A percentile compares a stretch with the other conserved stretches of the same genome.
phyloP scores from a whole-genome alignment of 1,140 invertebrate genomes.

The Aphelenchoides besseyi region DNA sequence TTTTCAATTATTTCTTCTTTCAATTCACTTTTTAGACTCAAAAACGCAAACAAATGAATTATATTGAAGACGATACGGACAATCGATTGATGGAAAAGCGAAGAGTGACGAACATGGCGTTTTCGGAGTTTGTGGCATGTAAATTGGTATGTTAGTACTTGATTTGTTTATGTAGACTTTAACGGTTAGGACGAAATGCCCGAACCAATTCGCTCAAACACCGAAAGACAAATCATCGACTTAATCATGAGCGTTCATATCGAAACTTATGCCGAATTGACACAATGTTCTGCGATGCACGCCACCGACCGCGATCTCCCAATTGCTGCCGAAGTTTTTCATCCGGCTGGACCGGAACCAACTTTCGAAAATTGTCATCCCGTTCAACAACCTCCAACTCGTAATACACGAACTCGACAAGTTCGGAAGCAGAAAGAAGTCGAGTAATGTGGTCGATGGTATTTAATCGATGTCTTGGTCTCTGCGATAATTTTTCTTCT shows the following conservation, averaged over 20 bases:
- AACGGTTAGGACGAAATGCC: slow-evolving; percentile 9
- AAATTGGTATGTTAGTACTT: slow-evolving; percentile 3
- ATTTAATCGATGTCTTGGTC: too few relatives aligned
- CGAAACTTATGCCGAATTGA: slow-evolving; percentile 19
- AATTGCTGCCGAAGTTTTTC: slow-evolving; percentile 16
- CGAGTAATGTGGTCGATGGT: background rate
- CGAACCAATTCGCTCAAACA: slow-evolving; percentile 7
- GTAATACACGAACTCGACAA: background rate
- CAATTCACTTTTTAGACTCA: background rate
- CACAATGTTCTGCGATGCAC: background rate
- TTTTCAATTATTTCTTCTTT: background rate
- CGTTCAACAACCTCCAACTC: background rate
- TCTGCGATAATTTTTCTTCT: too few relatives aligned
- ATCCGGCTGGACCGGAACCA: background rate
- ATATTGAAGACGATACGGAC: slow-evolving; percentile 9
- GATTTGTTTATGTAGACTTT: too few relatives aligned
- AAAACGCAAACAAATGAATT: background rate
- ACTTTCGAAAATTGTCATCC: slow-evolving; percentile 16
- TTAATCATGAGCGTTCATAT: slow-evolving; percentile 9
- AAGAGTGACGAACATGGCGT: slow-evolving; percentile 13
- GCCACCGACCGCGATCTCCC: slow-evolving; percentile 10
- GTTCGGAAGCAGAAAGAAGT: background rate
- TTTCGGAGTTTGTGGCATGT: slow-evolving; percentile 22
- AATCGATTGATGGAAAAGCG: slow-evolving; percentile 18
- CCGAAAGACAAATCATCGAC: slow-evolving; percentile 21